A percentile compares a stretch with the other conserved stretches of the same genome.
Conservation (phyloP, 1,140 invertebrate species). For the Globodera rostochiensis region DNA sequence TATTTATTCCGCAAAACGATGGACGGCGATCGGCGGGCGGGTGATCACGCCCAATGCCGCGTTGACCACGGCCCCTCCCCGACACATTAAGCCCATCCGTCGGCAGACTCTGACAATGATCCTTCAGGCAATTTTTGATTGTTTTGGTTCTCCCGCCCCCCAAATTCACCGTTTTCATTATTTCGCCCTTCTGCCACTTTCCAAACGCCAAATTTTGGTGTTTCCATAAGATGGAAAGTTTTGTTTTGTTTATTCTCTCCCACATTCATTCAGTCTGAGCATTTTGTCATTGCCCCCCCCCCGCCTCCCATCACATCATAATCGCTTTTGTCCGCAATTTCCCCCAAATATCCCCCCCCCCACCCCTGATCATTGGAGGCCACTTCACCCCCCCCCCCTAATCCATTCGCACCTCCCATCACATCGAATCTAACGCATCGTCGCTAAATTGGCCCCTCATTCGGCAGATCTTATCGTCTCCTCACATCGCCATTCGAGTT, state of each 20-base stretch:
- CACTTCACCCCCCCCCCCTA: not conserved
- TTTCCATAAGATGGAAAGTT: not conserved
- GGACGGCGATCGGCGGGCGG: no score
- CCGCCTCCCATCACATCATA: not conserved
- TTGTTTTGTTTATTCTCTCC: not conserved
- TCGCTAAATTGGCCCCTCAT: not conserved
- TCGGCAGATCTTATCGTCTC: not conserved
- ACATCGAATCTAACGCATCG: not conserved
- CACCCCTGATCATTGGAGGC: no score
- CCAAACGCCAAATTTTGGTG: no score
- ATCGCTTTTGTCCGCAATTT: not conserved
- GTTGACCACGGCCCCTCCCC: no score
- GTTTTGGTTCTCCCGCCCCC: no score
- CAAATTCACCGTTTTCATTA: no score
- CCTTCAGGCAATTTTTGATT: no score
- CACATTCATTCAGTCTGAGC: not conserved
- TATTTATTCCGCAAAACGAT: no score
- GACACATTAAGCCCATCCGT: no score
- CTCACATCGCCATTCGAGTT: not conserved
- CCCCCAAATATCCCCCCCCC: not conserved
- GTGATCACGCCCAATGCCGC: no score
- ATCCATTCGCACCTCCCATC: not conserved
- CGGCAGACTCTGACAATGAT: no score
- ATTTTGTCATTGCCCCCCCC: not conserved
- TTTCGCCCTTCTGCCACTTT: no score